Conservation (phyloP, 35 echinoderm and acorn worm genomes). For the Patiria miniata region DNA sequence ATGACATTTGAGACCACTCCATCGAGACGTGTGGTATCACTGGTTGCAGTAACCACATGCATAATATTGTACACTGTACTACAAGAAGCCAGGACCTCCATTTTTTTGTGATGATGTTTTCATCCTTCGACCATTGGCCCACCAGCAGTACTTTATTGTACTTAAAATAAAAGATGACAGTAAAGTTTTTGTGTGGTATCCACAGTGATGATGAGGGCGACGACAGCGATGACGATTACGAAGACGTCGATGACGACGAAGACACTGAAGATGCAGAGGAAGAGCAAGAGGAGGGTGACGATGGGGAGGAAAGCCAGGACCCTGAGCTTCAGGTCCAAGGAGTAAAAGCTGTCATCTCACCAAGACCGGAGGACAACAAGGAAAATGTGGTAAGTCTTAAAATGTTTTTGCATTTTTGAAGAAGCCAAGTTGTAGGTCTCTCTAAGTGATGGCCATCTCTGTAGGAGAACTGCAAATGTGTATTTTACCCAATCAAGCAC, state of each 20-base stretch:
- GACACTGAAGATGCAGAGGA: slow-evolving; percentile 78
- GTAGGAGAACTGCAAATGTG: no score
- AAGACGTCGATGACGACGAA: slow-evolving; percentile 64
- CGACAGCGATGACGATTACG: slow-evolving; percentile 61
- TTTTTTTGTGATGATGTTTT: no score
- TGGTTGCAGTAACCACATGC: no score
- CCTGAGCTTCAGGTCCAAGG: slow-evolving; percentile 83
- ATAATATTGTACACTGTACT: no score
- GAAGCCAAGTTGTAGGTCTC: neutral
- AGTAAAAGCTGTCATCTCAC: slow-evolving; percentile 63
- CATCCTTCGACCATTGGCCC: neutral
- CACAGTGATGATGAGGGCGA: slow-evolving; percentile 72
- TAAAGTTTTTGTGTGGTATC: no score
- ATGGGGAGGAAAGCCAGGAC: slow-evolving; percentile 56
- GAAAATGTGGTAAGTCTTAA: slow-evolving; percentile 15
- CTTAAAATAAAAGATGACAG: no score
- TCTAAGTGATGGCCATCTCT: no score
- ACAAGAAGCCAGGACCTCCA: no score
- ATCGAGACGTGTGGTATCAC: no score
- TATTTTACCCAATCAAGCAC: no score
- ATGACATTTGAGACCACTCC: no score
- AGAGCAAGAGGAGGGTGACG: slow-evolving; percentile 54
- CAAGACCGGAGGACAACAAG: slow-evolving; percentile 48
- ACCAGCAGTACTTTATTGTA: neutral
- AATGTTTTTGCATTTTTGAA: neutral